Evolutionary conservation across 2,888 invertebrate genomes (phyloP).

Genomic region (Iphiclides podalirius): DNA sequence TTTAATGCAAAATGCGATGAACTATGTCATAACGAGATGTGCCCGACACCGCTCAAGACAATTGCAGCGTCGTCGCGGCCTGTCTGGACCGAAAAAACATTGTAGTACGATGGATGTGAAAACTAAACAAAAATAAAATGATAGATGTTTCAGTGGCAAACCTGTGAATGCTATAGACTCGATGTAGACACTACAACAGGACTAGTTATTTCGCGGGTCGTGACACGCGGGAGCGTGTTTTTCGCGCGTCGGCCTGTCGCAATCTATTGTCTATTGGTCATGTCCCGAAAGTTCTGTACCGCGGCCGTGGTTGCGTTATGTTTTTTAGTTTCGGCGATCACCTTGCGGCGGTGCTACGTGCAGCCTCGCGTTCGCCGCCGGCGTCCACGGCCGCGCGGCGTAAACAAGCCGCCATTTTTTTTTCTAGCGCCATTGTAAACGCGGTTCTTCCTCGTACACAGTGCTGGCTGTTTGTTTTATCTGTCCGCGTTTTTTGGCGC

Average conservation of each 20-base stretch:
- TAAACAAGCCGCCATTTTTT: constrained; percentile 39
- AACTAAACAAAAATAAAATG: no score
- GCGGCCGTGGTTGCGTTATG: constrained; percentile 52
- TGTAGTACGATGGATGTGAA: no score
- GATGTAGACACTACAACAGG: no score
- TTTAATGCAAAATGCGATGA: neutral
- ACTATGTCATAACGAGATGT: neutral
- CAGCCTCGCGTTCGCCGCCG: constrained; percentile 66
- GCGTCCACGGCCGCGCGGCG: constrained; percentile 58
- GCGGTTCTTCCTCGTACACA: neutral
- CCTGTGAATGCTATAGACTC: no score
- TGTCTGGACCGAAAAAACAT: no score
- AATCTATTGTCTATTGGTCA: constrained; percentile 69
- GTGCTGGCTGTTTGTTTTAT: neutral
- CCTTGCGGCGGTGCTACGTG: constrained; percentile 53
- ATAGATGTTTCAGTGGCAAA: no score
- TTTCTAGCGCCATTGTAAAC: neutral
- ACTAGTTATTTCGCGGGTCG: no score
- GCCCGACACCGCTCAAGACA: no score
- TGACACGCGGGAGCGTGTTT: no score
- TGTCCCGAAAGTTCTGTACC: constrained; percentile 54
- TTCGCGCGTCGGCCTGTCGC: constrained; percentile 51
- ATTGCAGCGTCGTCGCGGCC: no score
- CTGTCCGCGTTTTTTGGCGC: neutral
- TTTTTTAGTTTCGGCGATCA: constrained; percentile 55